Base-by-base conservation (phyloP, 2,888 invertebrate species). In the Podotricha telesiphe region DNA sequence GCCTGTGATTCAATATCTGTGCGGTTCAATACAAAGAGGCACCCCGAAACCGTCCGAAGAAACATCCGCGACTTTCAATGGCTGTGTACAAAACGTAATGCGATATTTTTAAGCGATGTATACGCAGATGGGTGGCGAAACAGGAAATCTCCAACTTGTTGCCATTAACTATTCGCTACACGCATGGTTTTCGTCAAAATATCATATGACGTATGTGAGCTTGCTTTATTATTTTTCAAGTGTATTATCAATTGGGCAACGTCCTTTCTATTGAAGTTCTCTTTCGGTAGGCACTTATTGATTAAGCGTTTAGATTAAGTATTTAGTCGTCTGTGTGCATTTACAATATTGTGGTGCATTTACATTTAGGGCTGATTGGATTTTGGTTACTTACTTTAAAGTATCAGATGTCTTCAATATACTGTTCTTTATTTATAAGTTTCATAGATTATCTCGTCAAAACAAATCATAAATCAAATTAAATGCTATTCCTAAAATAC, bases 21-120 rank as follows among this genome's bases (percentile, higher is more conserved):
- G 81, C 78, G 77, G 75, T 76, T 80, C 78, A 83, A 67, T 74
- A 85, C 79, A 86, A 86, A 87, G 86, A 84, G 80, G 76, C 83
- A 78, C 80, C 82, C 83, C 81, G 70, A 81, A 85, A 84, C 84
- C 86, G 84, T 86, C 85, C 83, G 84, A 86, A 83, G 80, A 75
- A 78, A 85, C 88, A 88, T 89, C 87, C 87, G 86, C 82, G 82
- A 70, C 73, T 73, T 81, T 84, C 78, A 85, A 79, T 78, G 76
- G 73, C 63, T 73, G 76, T 82, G 76, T 82, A 81, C 79, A 82
- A 83, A 84, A 75, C 79, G 91, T 85, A 91, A 93, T 79, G 75
- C 74, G 91, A 93, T 93, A 92, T 88, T 92, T 91, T 89, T 79
- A 82, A 85, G 82, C 86, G 86, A 90, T 91, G 91, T 89, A 78